phyloP scores from a whole-genome alignment of 2,113 vertebrate species.

The Elachura formosa region DNA sequence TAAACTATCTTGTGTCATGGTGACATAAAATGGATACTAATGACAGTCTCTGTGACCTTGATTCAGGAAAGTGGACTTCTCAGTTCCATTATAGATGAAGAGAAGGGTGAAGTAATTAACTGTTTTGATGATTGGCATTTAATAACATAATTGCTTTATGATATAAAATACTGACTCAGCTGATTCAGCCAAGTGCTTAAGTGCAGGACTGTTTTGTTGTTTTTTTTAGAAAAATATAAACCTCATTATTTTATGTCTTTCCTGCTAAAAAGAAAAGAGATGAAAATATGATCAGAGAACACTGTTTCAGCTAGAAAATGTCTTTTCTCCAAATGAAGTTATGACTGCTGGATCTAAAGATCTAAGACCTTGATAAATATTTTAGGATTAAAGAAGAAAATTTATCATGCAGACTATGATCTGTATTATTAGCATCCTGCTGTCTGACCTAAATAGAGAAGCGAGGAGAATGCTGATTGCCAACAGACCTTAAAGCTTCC shows the following conservation, averaged over 20 bases:
- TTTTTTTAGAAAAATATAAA: background rate
- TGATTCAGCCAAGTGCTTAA: background rate
- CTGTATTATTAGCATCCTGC: conserved; percentile 13
- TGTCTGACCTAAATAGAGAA: conserved; percentile 35
- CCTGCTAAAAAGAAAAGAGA: background rate
- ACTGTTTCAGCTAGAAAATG: background rate
- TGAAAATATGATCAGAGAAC: background rate
- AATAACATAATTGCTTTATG: background rate
- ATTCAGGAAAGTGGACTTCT: background rate
- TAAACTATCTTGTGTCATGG: background rate
- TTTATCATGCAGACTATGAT: conserved; percentile 7
- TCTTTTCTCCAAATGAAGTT: background rate
- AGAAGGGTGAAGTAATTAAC: background rate
- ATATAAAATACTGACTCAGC: background rate
- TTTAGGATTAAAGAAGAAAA: conserved; percentile 29
- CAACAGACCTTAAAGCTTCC: background rate
- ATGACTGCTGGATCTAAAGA: background rate
- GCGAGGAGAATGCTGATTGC: background rate
- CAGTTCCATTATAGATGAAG: background rate
- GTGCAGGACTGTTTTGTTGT: background rate
- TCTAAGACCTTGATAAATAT: conserved; percentile 27
- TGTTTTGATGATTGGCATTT: background rate
- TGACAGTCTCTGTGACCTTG: background rate
- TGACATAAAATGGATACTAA: background rate
- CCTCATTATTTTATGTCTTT: background rate